Evolutionary conservation across 1,140 invertebrate genomes (phyloP).

Genomic region (Tetraneura akinire): DNA sequence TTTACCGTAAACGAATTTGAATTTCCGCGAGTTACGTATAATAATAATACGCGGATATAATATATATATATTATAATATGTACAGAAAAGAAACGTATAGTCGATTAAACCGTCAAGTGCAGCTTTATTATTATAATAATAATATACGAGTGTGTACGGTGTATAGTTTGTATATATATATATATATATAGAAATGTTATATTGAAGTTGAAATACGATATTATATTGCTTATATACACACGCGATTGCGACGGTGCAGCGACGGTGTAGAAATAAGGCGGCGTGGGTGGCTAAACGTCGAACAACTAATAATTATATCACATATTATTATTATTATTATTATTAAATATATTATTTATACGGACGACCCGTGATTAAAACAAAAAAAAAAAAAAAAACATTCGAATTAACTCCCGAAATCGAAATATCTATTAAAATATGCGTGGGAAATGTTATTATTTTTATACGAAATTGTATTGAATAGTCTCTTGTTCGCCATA

Average conservation of each 20-base stretch:
- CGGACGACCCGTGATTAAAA: slow-evolving; percentile 27
- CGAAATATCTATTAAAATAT: neutral
- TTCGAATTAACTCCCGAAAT: slow-evolving; percentile 2
- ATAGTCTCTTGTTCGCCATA: no score
- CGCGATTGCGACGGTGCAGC: neutral
- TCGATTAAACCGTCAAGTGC: neutral
- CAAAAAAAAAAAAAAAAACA: slow-evolving; percentile 2
- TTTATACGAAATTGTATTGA: no score
- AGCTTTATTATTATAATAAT: no score
- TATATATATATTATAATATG: neutral
- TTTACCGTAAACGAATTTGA: no score
- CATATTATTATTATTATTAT: no score
- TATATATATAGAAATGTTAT: no score
- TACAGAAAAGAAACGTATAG: neutral
- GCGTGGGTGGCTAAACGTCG: slow-evolving; percentile 22
- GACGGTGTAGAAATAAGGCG: slow-evolving; percentile 26
- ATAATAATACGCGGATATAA: no score
- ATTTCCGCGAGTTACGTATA: no score
- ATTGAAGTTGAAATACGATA: neutral
- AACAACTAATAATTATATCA: slow-evolving; percentile 22
- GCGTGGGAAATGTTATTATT: neutral
- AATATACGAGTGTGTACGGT: no score
- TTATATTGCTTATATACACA: slow-evolving; percentile 31
- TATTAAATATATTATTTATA: no score
- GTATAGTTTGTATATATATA: no score